Percentiles rank a stretch among this genome's conserved stretches.
phyloP scores from a whole-genome alignment of 2,113 vertebrate species.

The Puntigrus tetrazona region DNA sequence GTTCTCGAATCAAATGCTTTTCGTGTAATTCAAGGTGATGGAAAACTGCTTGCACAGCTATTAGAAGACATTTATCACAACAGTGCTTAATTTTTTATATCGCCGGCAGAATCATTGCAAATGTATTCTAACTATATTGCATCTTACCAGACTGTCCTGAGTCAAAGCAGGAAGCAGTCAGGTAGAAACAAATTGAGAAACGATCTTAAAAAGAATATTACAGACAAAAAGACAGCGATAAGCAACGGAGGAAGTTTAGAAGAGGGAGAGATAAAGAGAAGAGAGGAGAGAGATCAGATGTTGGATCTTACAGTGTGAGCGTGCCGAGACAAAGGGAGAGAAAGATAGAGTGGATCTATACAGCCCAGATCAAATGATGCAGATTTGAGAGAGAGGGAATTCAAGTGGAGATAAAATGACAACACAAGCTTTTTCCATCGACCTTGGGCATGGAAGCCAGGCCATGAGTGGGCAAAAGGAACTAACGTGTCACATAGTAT shows the following conservation, averaged over 20 bases:
- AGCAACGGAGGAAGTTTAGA: not conserved
- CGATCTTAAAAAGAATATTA: slow-evolving; percentile 25
- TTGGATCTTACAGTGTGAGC: slow-evolving; percentile 18
- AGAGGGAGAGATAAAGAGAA: slow-evolving; percentile 22
- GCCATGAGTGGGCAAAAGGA: slow-evolving; percentile 35
- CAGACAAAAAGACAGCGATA: slow-evolving; percentile 26
- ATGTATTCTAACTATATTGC: not conserved
- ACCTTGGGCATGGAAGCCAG: slow-evolving; percentile 45
- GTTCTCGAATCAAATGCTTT: not conserved
- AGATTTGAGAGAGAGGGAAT: slow-evolving; percentile 53
- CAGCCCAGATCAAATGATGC: slow-evolving; percentile 60
- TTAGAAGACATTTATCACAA: not conserved
- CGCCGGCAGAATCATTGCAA: not conserved
- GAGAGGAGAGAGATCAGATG: slow-evolving; percentile 14
- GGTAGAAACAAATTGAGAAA: slow-evolving; percentile 28
- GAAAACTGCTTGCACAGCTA: not conserved
- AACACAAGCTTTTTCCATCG: slow-evolving; percentile 57
- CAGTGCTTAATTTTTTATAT: not conserved
- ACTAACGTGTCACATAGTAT: slow-evolving; percentile 53
- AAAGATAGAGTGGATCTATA: slow-evolving; percentile 47
- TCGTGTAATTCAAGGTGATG: not conserved
- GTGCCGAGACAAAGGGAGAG: slow-evolving; percentile 33
- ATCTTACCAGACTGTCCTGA: not conserved
- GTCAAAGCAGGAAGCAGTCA: not conserved
- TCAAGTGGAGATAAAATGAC: slow-evolving; percentile 57